A percentile compares a stretch with the other conserved stretches of the same genome.
These are phyloP conservation scores for Exocentrus adspersus DNA, from an alignment of 2,888 invertebrate species.

Conservation along the genomic window DNA sequence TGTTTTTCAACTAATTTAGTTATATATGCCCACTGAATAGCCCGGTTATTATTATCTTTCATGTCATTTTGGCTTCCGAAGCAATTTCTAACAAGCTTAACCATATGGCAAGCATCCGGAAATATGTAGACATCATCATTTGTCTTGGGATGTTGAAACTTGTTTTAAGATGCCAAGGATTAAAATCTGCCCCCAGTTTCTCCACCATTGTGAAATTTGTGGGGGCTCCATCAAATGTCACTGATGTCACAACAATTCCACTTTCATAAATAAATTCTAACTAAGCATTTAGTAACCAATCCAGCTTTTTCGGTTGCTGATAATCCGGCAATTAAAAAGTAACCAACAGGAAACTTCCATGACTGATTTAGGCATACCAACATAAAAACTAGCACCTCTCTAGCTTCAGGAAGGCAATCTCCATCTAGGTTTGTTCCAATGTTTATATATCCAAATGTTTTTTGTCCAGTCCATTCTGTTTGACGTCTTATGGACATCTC, in stretches of 20 bases:
- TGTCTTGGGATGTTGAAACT: background rate
- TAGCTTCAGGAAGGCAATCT: background rate
- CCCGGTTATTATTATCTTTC: too few relatives aligned
- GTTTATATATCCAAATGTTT: background rate
- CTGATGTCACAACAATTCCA: background rate
- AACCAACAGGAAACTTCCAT: constrained; percentile 13
- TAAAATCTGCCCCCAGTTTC: background rate
- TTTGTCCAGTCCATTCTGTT: constrained; percentile 3
- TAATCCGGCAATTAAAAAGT: constrained; percentile 13
- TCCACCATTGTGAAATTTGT: background rate
- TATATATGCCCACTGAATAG: too few relatives aligned
- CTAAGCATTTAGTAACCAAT: background rate
- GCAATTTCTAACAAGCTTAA: background rate
- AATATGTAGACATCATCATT: background rate
- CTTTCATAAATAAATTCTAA: background rate
- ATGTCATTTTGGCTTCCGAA: too few relatives aligned
- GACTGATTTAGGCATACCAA: background rate
- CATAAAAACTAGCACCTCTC: background rate
- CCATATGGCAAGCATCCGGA: background rate
- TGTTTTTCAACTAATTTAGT: too few relatives aligned
- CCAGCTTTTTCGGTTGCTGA: background rate
- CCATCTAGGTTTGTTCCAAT: background rate
- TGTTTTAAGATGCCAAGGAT: background rate
- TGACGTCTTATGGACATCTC: constrained; percentile 20
- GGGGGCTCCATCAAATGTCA: background rate